Base-by-base conservation (phyloP, 2,888 invertebrate species). In the Conchocele bisecta region DNA sequence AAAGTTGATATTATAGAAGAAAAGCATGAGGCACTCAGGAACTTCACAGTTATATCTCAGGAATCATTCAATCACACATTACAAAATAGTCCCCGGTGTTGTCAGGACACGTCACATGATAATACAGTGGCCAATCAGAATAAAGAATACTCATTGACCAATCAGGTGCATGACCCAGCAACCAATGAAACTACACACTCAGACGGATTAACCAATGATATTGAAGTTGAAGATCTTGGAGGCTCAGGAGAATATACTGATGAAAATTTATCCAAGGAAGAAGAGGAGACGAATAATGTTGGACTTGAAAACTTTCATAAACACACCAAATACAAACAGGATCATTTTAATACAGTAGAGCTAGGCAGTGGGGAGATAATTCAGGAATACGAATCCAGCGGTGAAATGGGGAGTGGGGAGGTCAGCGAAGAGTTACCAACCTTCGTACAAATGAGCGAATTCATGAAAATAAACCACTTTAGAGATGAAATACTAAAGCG, bases 181-280 rank as follows among this genome's bases (percentile, higher is more conserved):
- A 20, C 24, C 20, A 24, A 39, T 15, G 41, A 39, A 39, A 7
- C 13, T 24, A 20, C 11, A n/a, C 6, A 31, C 15, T 11, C 41
- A 56, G 13, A 44, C 15, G 26, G 29, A 39, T 26, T 26, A 42
- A 59, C 44, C 22, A 57, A 50, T 44, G 56, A 64, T 20, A 76
- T 76, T 61, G 67, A 76, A 50, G 64, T 76, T 48, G 56, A 63
- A n/a, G 66, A 76, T 11, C 73, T 76, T 73, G 76, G 76, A 15
- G n/a, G n/a, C n/a, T 76, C 76, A 29, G 76, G 76, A 9, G 72
- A 76, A 22, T 54, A 54, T 6, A 48, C 50, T 44, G 71, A 75
- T 56, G 64, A 71, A 22, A 58, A 37, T 61, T 37, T 71, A 33
- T 67, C 75, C 0, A 54, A 46, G 17, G 35, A 60, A 41, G 75